Evolutionary conservation across 2,888 invertebrate genomes (phyloP), one percentile per base, ranked within the genome.

Genomic region (Brenthis ino): DNA sequence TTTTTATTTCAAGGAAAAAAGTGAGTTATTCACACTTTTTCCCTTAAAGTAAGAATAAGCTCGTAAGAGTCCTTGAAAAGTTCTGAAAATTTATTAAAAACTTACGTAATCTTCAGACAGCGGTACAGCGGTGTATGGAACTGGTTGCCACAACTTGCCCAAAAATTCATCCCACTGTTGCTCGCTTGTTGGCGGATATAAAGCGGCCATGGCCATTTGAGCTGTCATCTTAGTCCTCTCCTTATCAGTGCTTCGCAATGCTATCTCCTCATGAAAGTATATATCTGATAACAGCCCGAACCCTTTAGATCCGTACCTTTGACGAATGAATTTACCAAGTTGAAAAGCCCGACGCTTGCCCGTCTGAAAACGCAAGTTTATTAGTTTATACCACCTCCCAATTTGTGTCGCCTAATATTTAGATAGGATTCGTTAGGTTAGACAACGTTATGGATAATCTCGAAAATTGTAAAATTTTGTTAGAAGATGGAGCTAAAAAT

Each of bases 211-310:
- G 0, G 91, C 91, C 51, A 89, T 80, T 72, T 82, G 82, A 0
- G 79, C 82, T 0, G 88, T 92, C 92, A 92, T 92, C 79, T 92
- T 91, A 0, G 92, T 88, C 58, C 92, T 77, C 43, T 92, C 91
- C 77, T 92, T 91, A n/a, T 91, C 90, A 0, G 92, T 92, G 65
- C 86, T 88, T 33, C 88, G 79, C 55, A 91, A 76, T 5, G 79
- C 70, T 37, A 92, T 84, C 72, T 92, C 88, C 33, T 88, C 81
- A 3, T 77, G 79, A 0, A 81, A 72, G 80, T 90, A 92, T 6
- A 89, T 57, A 64, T 83, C 81, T 0, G 90, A 90, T 33, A 91
- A 76, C 13, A 91, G 69, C 0, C 78, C 75, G n/a, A 78, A 75
- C 0, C 84, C 86, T 20, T 83, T 73, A 2, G 70, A 43, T 0